These are phyloP conservation scores for Cotesia congregata DNA, from an alignment of 2,888 invertebrate genomes.

Conservation along the genomic window DNA sequence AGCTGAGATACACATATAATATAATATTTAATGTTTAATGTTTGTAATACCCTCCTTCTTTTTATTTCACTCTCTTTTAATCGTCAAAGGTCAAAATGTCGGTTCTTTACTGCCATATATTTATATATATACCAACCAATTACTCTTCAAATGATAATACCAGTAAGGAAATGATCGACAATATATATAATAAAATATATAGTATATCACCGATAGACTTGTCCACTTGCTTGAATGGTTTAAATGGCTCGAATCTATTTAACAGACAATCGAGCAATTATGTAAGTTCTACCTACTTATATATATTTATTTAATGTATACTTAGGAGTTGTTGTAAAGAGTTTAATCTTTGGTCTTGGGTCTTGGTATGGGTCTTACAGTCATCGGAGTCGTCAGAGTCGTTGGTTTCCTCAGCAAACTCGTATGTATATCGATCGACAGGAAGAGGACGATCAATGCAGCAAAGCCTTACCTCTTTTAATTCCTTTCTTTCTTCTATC, in stretches of 20 bases:
- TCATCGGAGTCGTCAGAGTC: neutral
- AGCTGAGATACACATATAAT: neutral
- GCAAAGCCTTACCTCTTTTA: conserved; percentile 20
- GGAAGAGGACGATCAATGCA: conserved; percentile 45
- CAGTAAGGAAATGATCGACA: too few species aligned
- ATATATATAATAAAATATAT: too few species aligned
- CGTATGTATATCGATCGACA: conserved; percentile 39
- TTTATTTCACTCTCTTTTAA: conserved; percentile 4
- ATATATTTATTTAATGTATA: conserved; percentile 8
- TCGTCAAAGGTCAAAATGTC: conserved; percentile 28
- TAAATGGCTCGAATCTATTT: neutral
- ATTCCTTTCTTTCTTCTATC: conserved; percentile 11
- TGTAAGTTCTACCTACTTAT: conserved; percentile 14
- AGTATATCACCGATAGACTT: too few species aligned
- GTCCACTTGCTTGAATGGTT: too few species aligned
- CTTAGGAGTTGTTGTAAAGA: conserved; percentile 7
- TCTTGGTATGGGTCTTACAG: too few species aligned
- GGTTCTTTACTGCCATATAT: too few species aligned
- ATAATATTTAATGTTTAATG: conserved; percentile 17
- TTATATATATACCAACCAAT: too few species aligned
- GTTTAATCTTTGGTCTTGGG: neutral
- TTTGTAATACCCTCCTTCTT: too few species aligned
- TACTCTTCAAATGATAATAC: too few species aligned
- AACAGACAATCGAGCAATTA: conserved; percentile 40
- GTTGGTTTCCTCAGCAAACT: conserved; percentile 24